Conservation (phyloP, 2,113 vertebrate genomes). For the Dermatemys mawii region DNA sequence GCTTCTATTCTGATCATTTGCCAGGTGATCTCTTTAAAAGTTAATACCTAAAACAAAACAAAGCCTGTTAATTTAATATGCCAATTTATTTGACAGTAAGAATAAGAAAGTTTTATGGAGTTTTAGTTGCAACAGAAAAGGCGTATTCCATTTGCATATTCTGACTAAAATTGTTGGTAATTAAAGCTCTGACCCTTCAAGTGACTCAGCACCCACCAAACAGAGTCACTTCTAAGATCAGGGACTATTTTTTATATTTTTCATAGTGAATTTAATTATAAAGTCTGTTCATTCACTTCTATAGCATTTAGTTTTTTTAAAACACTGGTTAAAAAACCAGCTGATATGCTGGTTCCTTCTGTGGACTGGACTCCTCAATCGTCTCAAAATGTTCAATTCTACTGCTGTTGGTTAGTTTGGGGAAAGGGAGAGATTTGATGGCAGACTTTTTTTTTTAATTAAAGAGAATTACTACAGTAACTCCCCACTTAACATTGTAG, state of each 20-base stretch:
- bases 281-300: background rate
- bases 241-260: background rate
- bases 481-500: too few species aligned
- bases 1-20: slow-evolving; percentile 99
- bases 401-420: background rate
- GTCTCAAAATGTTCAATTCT: background rate
- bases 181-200: background rate
- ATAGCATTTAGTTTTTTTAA: background rate
- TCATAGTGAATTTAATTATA: background rate
- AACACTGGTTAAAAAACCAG: too few species aligned
- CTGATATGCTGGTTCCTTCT: background rate
- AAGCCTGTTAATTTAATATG: background rate
- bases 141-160: background rate
- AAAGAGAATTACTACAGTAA: background rate
- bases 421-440: background rate
- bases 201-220: background rate
- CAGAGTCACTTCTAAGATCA: background rate
- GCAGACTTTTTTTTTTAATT: background rate
- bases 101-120: background rate
- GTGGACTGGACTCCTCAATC: background rate
- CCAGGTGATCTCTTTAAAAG: slow-evolving; percentile 99
- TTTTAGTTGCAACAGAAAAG: background rate
- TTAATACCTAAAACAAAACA: slow-evolving; percentile 87
- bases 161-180: background rate
- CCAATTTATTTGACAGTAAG: background rate